Evolutionary conservation across 2,113 vertebrate species (phyloP).

Genomic region (Aythya baeri): DNA sequence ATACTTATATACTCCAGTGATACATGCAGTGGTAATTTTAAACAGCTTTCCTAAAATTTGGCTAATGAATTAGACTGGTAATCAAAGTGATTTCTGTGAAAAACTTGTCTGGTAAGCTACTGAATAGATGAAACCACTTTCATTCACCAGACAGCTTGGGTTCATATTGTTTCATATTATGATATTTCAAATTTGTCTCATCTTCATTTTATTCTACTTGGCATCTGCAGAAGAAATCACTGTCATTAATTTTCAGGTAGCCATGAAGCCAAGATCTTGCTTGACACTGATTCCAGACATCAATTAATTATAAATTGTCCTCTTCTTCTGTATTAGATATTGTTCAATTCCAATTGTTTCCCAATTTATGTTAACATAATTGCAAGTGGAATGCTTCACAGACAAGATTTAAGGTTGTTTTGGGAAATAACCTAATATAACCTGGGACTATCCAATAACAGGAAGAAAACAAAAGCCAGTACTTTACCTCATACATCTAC

Average conservation of each 20-base stretch:
- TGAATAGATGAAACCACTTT: not conserved
- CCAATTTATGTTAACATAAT: slow-evolving; percentile 33
- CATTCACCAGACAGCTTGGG: not conserved
- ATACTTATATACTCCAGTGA: not conserved
- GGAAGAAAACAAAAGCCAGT: not conserved
- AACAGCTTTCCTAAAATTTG: not conserved
- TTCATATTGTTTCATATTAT: not conserved
- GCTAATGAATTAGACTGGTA: not conserved
- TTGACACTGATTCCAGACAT: not conserved
- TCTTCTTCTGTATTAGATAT: not conserved
- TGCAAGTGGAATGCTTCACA: not conserved
- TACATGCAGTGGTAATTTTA: not conserved
- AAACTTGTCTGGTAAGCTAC: not conserved
- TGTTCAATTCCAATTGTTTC: not conserved
- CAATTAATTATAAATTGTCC: slow-evolving; percentile 4
- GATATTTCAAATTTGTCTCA: not conserved
- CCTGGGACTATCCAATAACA: not conserved
- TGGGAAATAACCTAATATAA: not conserved
- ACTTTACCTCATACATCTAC: not conserved
- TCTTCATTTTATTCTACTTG: slow-evolving; percentile 3
- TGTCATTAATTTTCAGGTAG: not conserved
- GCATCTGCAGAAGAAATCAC: slow-evolving; percentile 5
- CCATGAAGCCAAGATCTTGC: slow-evolving; percentile 7
- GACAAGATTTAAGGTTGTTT: not conserved
- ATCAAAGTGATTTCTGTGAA: not conserved